Base-by-base conservation (phyloP, 2,888 invertebrate genomes). In the Ceriagrion tenellum region DNA sequence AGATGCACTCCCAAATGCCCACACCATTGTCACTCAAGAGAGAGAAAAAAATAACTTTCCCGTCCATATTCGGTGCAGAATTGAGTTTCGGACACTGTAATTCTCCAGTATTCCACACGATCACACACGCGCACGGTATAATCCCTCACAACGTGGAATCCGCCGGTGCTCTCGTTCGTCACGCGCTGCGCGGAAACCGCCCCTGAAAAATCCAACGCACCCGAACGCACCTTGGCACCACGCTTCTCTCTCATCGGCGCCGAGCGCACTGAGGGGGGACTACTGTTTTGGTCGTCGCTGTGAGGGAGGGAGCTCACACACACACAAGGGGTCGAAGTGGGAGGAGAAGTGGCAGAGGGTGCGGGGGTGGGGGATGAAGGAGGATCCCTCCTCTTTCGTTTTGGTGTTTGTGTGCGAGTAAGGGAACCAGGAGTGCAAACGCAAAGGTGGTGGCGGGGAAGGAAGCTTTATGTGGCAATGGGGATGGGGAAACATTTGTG, bases 211-310 rank as follows among this genome's bases (percentile, higher is more conserved):
- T 69, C 69, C 69, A 69, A 81, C 81, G 81, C n/a, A n/a, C n/a
- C 26, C n/a, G 35, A 35, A 35, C 81, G 81, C 81, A 81, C 81
- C 81, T 81, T 16, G 18, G 13, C 81, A 35, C 47, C 47, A 47
- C 35, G 35, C 81, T 81, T 35, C 35, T 81, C 35, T 81, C 81
- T 81, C 81, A 26, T 81, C 81, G 81, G 81, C 81, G 35, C 81
- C 81, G 35, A 81, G 81, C 81, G 35, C 30, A 81, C 81, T 81
- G 81, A 81, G n/a, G 59, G 30, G 81, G 81, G 81, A 35, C 30
- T 35, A 30, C 30, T 81, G 81, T 81, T 81, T 81, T 81, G 81
- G 81, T 81, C 81, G 81, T 35, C 30, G 81, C n/a, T n/a, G n/a
- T 0, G 30, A 69, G 81, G 81, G 81, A 16, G 81, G 81, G 35